Evolutionary conservation across 2,113 vertebrate species (phyloP).

Genomic region (Tetrax tetrax): DNA sequence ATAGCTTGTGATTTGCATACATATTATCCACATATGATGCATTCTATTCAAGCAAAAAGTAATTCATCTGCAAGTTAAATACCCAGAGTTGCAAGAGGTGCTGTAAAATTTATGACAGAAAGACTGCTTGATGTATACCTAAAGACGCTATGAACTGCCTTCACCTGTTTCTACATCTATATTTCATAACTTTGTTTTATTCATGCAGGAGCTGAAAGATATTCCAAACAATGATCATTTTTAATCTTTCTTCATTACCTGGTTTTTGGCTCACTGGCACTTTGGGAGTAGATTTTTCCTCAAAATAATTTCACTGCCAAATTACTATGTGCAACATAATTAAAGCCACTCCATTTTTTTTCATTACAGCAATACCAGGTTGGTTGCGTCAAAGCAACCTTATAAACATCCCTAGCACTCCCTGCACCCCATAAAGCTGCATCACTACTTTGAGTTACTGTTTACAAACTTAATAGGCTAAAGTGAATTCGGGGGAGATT

Average conservation of each 20-base stretch:
- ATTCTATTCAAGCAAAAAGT: conserved; percentile 23
- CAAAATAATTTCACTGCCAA: not conserved
- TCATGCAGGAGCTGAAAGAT: conserved; percentile 5
- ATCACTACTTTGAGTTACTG: not conserved
- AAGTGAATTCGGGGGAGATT: not conserved
- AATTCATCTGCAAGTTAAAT: conserved; percentile 58
- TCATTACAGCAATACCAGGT: not conserved
- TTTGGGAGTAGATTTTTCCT: not conserved
- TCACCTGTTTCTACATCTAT: not conserved
- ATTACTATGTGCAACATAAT: not conserved
- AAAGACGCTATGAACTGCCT: not conserved
- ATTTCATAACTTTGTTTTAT: conserved; percentile 16
- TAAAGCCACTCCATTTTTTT: not conserved
- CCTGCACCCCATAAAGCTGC: not conserved
- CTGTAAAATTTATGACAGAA: conserved; percentile 36
- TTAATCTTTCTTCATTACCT: conserved; percentile 19
- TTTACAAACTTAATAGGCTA: not conserved
- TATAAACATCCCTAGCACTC: not conserved
- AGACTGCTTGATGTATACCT: not conserved
- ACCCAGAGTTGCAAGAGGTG: not conserved
- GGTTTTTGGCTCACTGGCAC: not conserved
- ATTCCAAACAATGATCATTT: not conserved
- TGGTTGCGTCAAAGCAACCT: not conserved
- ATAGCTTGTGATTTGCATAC: conserved; percentile 56
- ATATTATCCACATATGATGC: conserved; percentile 38